Evolutionary conservation across 2,888 invertebrate species (phyloP).

Genomic region (Nomada flava): DNA sequence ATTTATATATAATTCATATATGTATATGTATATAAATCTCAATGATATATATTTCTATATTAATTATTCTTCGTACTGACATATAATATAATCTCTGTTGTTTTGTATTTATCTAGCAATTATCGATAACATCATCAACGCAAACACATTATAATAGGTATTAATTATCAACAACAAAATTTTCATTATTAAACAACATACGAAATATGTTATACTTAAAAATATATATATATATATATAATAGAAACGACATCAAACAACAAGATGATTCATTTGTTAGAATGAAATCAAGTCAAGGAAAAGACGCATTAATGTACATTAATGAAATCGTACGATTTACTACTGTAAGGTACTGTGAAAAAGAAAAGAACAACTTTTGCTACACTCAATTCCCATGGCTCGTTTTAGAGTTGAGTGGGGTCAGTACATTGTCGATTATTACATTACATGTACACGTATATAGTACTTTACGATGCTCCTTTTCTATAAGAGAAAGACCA

Average conservation of each 20-base stretch:
- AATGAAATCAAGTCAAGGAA: slow-evolving; percentile 82
- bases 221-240: slow-evolving; percentile 49
- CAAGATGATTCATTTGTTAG: slow-evolving; percentile 80
- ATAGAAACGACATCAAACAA: slow-evolving; percentile 78
- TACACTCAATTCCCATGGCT: slow-evolving; percentile 72
- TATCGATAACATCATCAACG: slow-evolving; percentile 77
- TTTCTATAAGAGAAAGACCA: slow-evolving; percentile 45
- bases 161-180: slow-evolving; percentile 77
- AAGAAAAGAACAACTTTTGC: slow-evolving; percentile 51
- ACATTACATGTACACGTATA: slow-evolving; percentile 31
- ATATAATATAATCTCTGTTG: slow-evolving; percentile 79
- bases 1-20: slow-evolving; percentile 61
- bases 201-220: slow-evolving; percentile 72
- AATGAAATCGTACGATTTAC: slow-evolving; percentile 70
- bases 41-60: slow-evolving; percentile 67
- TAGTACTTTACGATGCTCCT: slow-evolving; percentile 39
- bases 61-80: slow-evolving; percentile 71
- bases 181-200: slow-evolving; percentile 76
- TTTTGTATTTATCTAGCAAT: slow-evolving; percentile 72
- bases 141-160: slow-evolving; percentile 77
- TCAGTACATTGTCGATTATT: slow-evolving; percentile 63
- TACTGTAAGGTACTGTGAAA: slow-evolving; percentile 66
- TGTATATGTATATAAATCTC: slow-evolving; percentile 44
- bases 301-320: slow-evolving; percentile 66
- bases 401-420: slow-evolving; percentile 65